Percentiles rank a stretch among this genome's conserved stretches.
Evolutionary conservation across 2,888 invertebrate species (phyloP).

Genomic region (Cotesia congregata): DNA sequence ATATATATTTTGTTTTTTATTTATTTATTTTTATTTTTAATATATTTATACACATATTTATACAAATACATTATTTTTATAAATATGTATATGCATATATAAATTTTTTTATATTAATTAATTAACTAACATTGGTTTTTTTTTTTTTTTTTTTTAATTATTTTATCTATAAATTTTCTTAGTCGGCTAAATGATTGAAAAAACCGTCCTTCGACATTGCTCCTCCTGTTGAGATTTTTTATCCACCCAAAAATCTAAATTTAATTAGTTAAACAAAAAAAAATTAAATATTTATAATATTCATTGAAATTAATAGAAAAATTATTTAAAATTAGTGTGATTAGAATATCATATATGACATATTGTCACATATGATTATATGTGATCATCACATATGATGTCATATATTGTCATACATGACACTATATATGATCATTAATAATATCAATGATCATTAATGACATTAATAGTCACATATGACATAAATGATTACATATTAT

Average conservation of each 20-base stretch:
- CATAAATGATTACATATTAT: no score
- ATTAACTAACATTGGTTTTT: background rate
- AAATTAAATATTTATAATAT: constrained; percentile 30
- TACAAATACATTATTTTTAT: background rate
- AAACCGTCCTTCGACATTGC: constrained; percentile 32
- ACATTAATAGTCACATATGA: no score
- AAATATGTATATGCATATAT: background rate
- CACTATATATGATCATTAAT: no score
- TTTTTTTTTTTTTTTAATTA: constrained; percentile 35
- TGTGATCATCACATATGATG: no score
- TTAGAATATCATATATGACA: no score
- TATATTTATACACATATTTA: constrained; percentile 35
- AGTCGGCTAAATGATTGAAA: constrained; percentile 41
- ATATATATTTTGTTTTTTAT: background rate
- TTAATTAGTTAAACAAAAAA: constrained; percentile 38
- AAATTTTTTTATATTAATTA: background rate
- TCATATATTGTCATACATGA: no score
- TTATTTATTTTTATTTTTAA: constrained; percentile 20
- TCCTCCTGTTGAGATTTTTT: constrained; percentile 8
- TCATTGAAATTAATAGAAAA: background rate
- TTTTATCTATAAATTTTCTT: constrained; percentile 39
- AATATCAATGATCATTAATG: no score
- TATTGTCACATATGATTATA: no score
- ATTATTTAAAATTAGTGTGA: no score
- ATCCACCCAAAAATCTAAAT: constrained; percentile 24